Evolutionary conservation across 2,797 vertebrate species (phyloP), one percentile per base, ranked within the genome.

Genomic region (Schizothorax lantsangensis): DNA sequence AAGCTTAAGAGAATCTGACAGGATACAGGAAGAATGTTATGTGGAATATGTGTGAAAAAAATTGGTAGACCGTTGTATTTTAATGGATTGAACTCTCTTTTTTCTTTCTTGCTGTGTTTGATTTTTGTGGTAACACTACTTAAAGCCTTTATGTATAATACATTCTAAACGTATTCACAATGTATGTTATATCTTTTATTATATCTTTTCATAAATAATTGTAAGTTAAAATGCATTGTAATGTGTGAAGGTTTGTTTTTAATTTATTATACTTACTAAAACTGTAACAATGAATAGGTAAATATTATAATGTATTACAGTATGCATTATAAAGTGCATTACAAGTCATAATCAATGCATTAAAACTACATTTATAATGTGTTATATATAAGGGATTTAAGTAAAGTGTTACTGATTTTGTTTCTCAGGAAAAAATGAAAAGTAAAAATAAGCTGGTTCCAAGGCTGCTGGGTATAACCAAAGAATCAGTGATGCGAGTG

Each of bases 401-500:
- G 10, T 62, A 62, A 62, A 62, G 11, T 64, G 11, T 43, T 57
- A 36, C 19, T 26, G 26, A 19, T 30, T 40, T 49, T 66, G 21
- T 52, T 15, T 81, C 21, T 69, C 7, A 99, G 98, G 98, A 99
- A 90, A 99, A 99, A 92, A 98, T 99, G 98, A 99, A 99, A 93
- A 96, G 98, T 86, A 99, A 99, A 90, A 99, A 99, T 92, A 99
- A 99, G 89, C 94, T 99, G 89, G 98, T 98, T 33, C 97, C 96
- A 19, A 96, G 98, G 84, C 92, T 99, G 89, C 94, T 99, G 91
- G 98, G 98, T 3, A 97, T 99, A 92, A 99, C 98, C 92, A 99
- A 99, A 91, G 98, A 99, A 92, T 99, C 97, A 0, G 98, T 99
- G 93, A 98, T 99, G 98, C 96, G 98, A 1, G 98, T 99, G 90